These are phyloP conservation scores for Lasioglossum zephyrum DNA, from an alignment of 2,888 invertebrate genomes.

Conservation along the genomic window DNA sequence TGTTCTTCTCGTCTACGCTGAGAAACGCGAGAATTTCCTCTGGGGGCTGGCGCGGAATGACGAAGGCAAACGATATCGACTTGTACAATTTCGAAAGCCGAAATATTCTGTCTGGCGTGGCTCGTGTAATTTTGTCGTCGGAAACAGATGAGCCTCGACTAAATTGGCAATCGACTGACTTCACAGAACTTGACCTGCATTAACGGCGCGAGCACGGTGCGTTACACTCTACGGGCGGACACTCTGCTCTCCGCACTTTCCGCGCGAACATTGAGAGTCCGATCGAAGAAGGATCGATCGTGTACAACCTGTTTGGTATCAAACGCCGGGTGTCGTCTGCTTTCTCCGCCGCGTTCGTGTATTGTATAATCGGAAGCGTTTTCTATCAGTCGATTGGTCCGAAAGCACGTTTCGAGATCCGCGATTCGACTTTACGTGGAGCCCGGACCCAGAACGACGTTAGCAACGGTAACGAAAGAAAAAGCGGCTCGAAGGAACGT, in stretches of 20 bases:
- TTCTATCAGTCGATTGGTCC: neutral
- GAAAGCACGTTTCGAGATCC: neutral
- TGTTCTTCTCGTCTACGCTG: neutral
- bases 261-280: neutral
- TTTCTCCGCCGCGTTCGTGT: neutral
- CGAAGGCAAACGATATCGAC: neutral
- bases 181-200: constrained; percentile 75
- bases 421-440: neutral
- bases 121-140: neutral
- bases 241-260: neutral
- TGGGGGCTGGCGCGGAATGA: neutral
- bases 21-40: neutral
- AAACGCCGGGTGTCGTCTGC: neutral
- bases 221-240: neutral
- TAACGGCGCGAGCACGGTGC: constrained; percentile 61
- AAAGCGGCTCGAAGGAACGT: constrained; percentile 13
- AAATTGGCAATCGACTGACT: constrained; percentile 30
- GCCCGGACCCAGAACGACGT: neutral
- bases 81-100: neutral
- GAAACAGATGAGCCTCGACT: constrained; percentile 39
- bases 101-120: neutral
- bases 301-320: neutral
- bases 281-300: neutral
- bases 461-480: constrained; percentile 35
- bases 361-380: neutral